Evolutionary conservation across 2,888 invertebrate genomes (phyloP).

Genomic region (Thereva nobilitata): DNA sequence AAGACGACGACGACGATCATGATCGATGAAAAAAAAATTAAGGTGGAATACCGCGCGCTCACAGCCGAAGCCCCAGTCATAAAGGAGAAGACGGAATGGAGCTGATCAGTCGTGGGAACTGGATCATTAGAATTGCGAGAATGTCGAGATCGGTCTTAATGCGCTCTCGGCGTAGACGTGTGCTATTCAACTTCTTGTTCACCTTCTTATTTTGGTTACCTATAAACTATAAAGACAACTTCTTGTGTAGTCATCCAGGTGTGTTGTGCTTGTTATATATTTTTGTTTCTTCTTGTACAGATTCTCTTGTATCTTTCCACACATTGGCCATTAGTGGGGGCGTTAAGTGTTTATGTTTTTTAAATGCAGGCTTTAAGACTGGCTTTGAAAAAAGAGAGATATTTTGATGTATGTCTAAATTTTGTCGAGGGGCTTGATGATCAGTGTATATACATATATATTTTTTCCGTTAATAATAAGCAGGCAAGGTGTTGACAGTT

Average conservation of each 20-base stretch:
- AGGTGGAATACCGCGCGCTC: no score
- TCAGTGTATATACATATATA: neutral
- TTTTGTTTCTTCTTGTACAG: constrained; percentile 5
- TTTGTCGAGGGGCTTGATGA: neutral
- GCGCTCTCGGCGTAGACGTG: constrained; percentile 10
- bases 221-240: constrained; percentile 5
- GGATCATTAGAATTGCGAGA: constrained; percentile 34
- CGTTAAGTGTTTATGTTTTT: constrained; percentile 22
- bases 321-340: constrained; percentile 21
- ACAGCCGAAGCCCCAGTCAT: no score
- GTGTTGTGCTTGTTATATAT: no score
- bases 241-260: constrained; percentile 23
- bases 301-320: constrained; percentile 22
- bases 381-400: constrained; percentile 1
- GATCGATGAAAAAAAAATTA: no score
- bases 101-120: constrained; percentile 29
- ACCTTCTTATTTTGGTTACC: constrained; percentile 27
- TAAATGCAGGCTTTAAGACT: neutral
- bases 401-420: constrained; percentile 24
- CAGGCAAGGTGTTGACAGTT: constrained; percentile 18
- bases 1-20: no score
- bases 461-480: neutral
- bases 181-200: constrained; percentile 21
- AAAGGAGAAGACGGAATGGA: constrained; percentile 13
- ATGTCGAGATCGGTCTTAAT: constrained; percentile 12